Conservation (phyloP, 2,888 invertebrate genomes). For the Rhynchonema sp. region DNA sequence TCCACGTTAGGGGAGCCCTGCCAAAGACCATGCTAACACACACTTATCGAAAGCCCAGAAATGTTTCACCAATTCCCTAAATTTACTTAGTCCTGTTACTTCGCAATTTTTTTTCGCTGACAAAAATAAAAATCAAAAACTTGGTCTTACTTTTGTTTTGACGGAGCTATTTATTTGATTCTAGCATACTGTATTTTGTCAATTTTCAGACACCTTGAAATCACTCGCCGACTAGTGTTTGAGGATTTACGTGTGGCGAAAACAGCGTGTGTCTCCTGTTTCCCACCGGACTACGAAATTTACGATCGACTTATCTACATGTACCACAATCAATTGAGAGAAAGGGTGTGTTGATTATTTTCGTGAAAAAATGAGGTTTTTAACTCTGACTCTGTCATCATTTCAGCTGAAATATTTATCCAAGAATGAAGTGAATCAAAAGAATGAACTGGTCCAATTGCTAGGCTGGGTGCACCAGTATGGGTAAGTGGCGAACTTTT, state of each 20-base stretch:
- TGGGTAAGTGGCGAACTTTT: conserved; percentile 25
- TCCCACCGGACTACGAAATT: conserved; percentile 83
- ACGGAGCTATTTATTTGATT: no score
- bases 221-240: conserved; percentile 28
- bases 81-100: no score
- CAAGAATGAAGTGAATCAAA: conserved; percentile 58
- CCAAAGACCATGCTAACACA: no score
- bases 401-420: conserved; percentile 59
- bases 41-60: no score
- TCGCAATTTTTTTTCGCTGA: no score
- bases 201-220: conserved; percentile 62
- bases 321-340: conserved; percentile 63
- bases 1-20: no score
- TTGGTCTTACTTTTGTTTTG: no score
- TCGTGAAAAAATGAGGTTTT: no score
- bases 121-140: no score
- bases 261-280: conserved; percentile 51
- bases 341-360: conserved; percentile 13
- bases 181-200: no score
- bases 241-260: conserved; percentile 24
- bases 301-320: conserved; percentile 70
- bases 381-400: background rate
- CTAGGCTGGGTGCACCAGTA: conserved; percentile 86
- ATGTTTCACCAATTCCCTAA: no score
- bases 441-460: conserved; percentile 84